Percentiles rank a stretch among this genome's conserved stretches.
phyloP scores from a whole-genome alignment of 2,797 vertebrate species.

The Eulemur mongoz region DNA sequence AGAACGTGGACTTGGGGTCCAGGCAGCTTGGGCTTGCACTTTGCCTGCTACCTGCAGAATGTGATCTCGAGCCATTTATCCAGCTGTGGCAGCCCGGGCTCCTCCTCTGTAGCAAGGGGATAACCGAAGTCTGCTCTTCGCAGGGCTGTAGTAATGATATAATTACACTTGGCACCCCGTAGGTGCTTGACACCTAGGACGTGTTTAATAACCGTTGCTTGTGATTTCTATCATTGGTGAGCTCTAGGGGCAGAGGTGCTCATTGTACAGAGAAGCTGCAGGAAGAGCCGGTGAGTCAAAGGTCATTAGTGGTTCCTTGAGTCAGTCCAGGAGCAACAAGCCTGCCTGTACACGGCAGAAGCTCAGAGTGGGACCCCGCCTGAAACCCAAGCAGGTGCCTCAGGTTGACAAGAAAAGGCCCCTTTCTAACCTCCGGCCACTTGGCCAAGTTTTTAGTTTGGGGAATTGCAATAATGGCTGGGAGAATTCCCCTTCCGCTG shows the following conservation, averaged over 20 bases:
- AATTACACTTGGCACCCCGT: background rate
- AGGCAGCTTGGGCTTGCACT: background rate
- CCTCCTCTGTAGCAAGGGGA: background rate
- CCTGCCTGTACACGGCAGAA: background rate
- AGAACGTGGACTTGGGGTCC: background rate
- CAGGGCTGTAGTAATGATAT: background rate
- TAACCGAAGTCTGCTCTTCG: background rate
- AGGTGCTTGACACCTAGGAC: background rate
- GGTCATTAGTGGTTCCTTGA: conserved; percentile 23
- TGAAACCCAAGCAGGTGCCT: background rate
- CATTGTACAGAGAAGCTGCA: background rate
- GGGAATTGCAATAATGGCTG: background rate
- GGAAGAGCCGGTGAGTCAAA: conserved; percentile 53
- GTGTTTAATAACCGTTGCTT: background rate
- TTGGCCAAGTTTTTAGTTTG: conserved; percentile 18
- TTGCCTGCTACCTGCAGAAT: background rate
- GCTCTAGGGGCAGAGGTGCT: background rate
- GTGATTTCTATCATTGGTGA: background rate
- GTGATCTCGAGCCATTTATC: background rate
- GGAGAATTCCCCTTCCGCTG: conserved; percentile 24
- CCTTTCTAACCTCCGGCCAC: background rate
- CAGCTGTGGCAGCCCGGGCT: background rate
- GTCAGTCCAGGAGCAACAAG: conserved; percentile 28
- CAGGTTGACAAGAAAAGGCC: background rate
- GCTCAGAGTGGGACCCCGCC: background rate